Evolutionary conservation across 2,113 vertebrate genomes (phyloP).

Genomic region (Thymallus thymallus): DNA sequence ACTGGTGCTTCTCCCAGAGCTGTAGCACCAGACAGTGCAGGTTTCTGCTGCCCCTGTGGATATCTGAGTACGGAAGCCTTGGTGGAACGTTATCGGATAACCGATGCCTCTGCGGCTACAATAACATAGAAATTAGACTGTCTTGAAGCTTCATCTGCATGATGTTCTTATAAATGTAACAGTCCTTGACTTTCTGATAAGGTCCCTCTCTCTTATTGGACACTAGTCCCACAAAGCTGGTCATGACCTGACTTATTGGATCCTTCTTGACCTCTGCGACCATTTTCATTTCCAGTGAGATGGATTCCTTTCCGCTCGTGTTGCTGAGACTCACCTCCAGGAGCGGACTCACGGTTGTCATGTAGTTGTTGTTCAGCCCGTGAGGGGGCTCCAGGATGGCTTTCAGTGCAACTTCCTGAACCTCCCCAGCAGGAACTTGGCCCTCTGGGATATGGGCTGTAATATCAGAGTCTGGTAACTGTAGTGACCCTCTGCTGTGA

Average conservation of each 20-base stretch:
- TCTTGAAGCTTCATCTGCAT: conserved; percentile 86
- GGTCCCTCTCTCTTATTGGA: conserved; percentile 84
- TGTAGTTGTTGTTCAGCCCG: conserved; percentile 83
- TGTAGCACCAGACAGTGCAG: conserved; percentile 88
- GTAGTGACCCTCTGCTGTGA: conserved; percentile 83
- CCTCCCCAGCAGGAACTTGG: conserved; percentile 82
- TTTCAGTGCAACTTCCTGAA: conserved; percentile 87
- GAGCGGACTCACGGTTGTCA: conserved; percentile 87
- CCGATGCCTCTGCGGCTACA: conserved; percentile 76
- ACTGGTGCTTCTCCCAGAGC: conserved; percentile 88
- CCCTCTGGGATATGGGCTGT: conserved; percentile 84
- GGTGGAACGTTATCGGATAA: conserved; percentile 81
- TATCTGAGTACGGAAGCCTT: conserved; percentile 83
- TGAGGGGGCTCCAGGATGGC: conserved; percentile 85
- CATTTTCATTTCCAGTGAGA: conserved; percentile 87
- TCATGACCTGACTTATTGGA: conserved; percentile 89
- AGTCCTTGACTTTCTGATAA: conserved; percentile 81
- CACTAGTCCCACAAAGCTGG: conserved; percentile 80
- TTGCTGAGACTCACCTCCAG: conserved; percentile 87
- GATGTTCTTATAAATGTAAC: conserved; percentile 80
- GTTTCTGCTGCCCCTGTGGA: conserved; percentile 78
- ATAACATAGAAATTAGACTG: conserved; percentile 82
- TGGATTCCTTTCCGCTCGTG: conserved; percentile 77
- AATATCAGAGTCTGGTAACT: conserved; percentile 84
- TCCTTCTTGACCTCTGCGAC: conserved; percentile 85